Percentiles rank a stretch among this genome's conserved stretches.
These are phyloP conservation scores for Hypercompe scribonia DNA, from an alignment of 2,888 invertebrate genomes.

Conservation along the genomic window DNA sequence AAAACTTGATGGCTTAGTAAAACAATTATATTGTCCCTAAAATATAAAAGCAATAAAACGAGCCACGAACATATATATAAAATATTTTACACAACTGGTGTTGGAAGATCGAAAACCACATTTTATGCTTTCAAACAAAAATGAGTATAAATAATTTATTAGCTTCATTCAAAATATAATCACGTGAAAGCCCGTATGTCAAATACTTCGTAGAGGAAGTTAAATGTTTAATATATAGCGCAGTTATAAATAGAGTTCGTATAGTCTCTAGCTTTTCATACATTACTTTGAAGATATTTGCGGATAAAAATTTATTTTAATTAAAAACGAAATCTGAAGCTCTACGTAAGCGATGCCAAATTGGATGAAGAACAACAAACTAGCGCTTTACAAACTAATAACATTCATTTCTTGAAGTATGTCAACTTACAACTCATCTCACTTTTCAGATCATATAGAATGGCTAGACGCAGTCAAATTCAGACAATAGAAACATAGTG, in stretches of 20 bases:
- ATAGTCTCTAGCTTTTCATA: slow-evolving; percentile 10
- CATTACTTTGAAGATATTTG: neutral
- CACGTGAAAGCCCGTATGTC: slow-evolving; percentile 10
- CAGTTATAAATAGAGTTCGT: slow-evolving; percentile 14
- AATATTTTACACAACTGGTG: slow-evolving; percentile 7
- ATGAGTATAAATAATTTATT: slow-evolving; percentile 13
- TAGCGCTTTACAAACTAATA: slow-evolving; percentile 25
- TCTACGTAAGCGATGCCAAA: slow-evolving; percentile 11
- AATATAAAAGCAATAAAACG: slow-evolving; percentile 8
- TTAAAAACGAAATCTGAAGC: slow-evolving; percentile 14
- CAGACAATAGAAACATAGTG: neutral
- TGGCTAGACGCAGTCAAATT: neutral
- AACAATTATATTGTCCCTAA: neutral
- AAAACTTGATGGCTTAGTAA: neutral
- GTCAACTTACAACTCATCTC: slow-evolving; percentile 2
- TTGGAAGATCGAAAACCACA: slow-evolving; percentile 9
- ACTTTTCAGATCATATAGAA: neutral
- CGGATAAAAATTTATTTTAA: slow-evolving; percentile 1
- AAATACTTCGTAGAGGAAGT: slow-evolving; percentile 13
- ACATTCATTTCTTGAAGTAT: neutral
- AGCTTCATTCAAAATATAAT: slow-evolving; percentile 12
- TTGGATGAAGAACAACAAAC: slow-evolving; percentile 11
- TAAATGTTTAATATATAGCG: slow-evolving; percentile 14
- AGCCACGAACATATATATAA: neutral
- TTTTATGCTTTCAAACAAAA: slow-evolving; percentile 11